phyloP scores from a whole-genome alignment of 53 echinoderm and acorn worm genomes.

The Echinarachnius parma region DNA sequence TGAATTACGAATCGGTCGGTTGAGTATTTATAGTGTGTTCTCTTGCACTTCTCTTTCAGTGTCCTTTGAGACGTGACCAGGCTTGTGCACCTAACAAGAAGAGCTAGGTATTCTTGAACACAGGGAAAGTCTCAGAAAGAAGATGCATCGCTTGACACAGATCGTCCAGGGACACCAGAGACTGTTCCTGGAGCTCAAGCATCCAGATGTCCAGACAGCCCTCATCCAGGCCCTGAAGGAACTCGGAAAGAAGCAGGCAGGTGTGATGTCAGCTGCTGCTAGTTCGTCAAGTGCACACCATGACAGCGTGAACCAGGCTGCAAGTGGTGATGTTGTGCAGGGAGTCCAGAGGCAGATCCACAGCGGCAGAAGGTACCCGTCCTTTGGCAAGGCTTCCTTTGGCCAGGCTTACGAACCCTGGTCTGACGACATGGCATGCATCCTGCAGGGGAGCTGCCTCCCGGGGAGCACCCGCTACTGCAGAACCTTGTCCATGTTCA shows the following conservation, averaged over 20 bases:
- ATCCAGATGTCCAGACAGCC: slow-evolving; percentile 46
- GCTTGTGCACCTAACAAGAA: no score
- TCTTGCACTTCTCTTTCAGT: no score
- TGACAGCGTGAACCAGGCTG: not conserved
- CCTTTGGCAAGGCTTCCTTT: slow-evolving; percentile 39
- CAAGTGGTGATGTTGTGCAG: slow-evolving; percentile 16
- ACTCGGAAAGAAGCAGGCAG: slow-evolving; percentile 17
- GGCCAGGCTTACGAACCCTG: slow-evolving; percentile 68
- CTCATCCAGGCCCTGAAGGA: slow-evolving; percentile 44
- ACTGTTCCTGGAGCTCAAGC: slow-evolving; percentile 40
- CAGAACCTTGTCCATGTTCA: slow-evolving; percentile 90
- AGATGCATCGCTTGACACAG: slow-evolving; percentile 59
- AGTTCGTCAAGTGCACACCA: not conserved
- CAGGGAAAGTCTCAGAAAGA: no score
- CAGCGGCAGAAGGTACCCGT: slow-evolving; percentile 47
- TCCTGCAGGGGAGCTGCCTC: slow-evolving; percentile 88
- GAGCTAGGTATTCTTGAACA: no score
- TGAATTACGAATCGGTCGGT: no score
- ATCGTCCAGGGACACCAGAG: slow-evolving; percentile 64
- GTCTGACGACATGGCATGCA: slow-evolving; percentile 95
- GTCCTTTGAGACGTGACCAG: no score
- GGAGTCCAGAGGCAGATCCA: slow-evolving; percentile 61
- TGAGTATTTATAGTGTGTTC: no score
- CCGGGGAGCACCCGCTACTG: slow-evolving; percentile 95
- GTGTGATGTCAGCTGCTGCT: not conserved